Evolutionary conservation across 2,113 vertebrate species (phyloP).

Genomic region (Laticauda colubrina): DNA sequence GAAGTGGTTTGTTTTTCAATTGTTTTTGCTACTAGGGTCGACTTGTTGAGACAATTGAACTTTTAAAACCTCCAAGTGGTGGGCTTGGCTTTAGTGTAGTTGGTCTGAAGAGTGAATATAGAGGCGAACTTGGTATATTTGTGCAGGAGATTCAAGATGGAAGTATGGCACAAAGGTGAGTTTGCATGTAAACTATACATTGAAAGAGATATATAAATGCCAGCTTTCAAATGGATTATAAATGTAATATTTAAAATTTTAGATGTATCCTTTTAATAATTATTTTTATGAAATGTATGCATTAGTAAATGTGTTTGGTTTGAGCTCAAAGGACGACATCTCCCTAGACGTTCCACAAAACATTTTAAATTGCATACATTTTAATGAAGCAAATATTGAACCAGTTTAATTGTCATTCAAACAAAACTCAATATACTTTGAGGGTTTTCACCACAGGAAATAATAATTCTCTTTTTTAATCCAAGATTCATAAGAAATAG

Average conservation of each 20-base stretch:
- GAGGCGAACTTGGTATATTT: conserved; percentile 92
- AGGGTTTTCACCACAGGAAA: neutral
- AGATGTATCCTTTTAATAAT: neutral
- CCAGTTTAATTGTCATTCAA: neutral
- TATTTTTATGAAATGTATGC: neutral
- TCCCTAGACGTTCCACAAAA: neutral
- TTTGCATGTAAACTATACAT: neutral
- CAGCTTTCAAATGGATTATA: neutral
- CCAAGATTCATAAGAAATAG: neutral
- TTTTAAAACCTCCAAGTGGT: conserved; percentile 82
- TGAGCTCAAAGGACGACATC: neutral
- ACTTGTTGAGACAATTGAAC: conserved; percentile 81
- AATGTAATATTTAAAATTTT: neutral
- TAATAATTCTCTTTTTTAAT: neutral
- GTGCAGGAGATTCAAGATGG: conserved; percentile 92
- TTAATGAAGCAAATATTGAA: neutral
- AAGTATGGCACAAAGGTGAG: conserved; percentile 86
- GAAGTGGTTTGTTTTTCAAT: neutral
- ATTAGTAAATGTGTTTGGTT: neutral
- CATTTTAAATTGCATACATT: neutral
- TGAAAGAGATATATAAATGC: neutral
- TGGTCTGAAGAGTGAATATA: conserved; percentile 88
- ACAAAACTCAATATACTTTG: neutral
- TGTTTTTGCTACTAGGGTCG: conserved; percentile 76
- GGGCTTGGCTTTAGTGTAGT: conserved; percentile 94